These are phyloP conservation scores for Decapterus maruadsi DNA, from an alignment of 2,797 vertebrate genomes.

Conservation along the genomic window DNA sequence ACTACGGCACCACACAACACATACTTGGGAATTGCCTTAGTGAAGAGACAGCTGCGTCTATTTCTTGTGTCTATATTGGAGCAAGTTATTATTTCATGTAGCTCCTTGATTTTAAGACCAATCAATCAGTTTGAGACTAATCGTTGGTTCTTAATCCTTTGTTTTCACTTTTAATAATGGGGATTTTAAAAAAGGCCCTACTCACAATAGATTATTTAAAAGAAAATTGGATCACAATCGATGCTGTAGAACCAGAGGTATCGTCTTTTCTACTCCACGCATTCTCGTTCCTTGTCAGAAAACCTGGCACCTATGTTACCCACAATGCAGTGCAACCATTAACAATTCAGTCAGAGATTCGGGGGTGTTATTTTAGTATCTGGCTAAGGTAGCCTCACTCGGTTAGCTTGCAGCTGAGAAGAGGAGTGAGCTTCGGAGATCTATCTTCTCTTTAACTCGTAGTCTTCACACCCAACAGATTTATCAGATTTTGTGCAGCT, in stretches of 20 bases:
- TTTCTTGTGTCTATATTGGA: not conserved
- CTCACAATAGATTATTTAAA: not conserved
- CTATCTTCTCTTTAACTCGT: not conserved
- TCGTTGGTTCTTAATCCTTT: not conserved
- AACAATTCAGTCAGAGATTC: not conserved
- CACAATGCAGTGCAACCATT: not conserved
- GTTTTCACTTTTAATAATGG: not conserved
- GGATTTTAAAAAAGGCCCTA: not conserved
- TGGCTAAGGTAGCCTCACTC: not conserved
- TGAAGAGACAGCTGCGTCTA: not conserved
- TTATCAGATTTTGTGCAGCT: not conserved
- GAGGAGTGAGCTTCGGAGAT: not conserved
- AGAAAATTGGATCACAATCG: not conserved
- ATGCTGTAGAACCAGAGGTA: not conserved
- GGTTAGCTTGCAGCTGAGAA: not conserved
- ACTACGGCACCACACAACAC: slow-evolving; percentile 13
- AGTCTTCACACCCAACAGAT: not conserved
- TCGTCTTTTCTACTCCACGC: not conserved
- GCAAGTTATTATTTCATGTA: not conserved
- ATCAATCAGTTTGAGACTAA: not conserved
- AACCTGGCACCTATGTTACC: not conserved
- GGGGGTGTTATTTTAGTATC: not conserved
- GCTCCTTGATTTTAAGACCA: not conserved
- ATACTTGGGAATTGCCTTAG: slow-evolving; percentile 27
- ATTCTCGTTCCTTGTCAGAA: not conserved